phyloP scores from a whole-genome alignment of 2,113 vertebrate species.

The Rissa tridactyla region DNA sequence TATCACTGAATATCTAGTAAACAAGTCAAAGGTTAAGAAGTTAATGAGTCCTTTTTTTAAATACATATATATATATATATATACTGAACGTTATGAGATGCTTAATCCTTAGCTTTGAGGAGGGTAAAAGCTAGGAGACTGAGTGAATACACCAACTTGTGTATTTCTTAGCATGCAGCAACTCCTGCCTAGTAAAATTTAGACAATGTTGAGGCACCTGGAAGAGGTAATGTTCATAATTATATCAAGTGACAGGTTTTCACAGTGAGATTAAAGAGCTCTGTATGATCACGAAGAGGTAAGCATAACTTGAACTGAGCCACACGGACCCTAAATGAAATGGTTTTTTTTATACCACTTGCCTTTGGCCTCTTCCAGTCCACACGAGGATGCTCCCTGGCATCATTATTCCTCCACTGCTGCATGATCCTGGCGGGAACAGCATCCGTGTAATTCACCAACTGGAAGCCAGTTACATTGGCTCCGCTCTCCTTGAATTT shows the following conservation, averaged over 20 bases:
- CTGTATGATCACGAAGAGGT: not conserved
- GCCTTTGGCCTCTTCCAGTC: conserved; percentile 92
- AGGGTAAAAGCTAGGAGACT: not conserved
- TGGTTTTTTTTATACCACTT: not conserved
- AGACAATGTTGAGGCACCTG: not conserved
- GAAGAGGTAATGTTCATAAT: not conserved
- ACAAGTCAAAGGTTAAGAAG: conserved; percentile 17
- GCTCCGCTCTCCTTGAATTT: conserved; percentile 94
- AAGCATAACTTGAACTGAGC: not conserved
- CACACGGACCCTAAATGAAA: not conserved
- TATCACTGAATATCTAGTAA: not conserved
- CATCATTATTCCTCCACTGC: conserved; percentile 93
- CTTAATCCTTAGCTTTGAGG: not conserved
- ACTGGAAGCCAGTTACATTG: conserved; percentile 95
- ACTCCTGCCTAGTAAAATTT: not conserved
- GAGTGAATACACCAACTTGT: not conserved
- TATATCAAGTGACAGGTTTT: not conserved
- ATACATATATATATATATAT: not conserved
- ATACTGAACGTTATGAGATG: not conserved
- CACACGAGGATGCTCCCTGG: conserved; percentile 88
- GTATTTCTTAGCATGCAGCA: not conserved
- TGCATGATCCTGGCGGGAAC: conserved; percentile 87
- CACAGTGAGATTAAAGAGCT: not conserved
- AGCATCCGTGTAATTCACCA: conserved; percentile 91
- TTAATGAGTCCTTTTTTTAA: not conserved